Percentiles rank a stretch among this genome's conserved stretches.
Conservation (phyloP, 2,888 invertebrate genomes). For the Odontocerum albicorne region DNA sequence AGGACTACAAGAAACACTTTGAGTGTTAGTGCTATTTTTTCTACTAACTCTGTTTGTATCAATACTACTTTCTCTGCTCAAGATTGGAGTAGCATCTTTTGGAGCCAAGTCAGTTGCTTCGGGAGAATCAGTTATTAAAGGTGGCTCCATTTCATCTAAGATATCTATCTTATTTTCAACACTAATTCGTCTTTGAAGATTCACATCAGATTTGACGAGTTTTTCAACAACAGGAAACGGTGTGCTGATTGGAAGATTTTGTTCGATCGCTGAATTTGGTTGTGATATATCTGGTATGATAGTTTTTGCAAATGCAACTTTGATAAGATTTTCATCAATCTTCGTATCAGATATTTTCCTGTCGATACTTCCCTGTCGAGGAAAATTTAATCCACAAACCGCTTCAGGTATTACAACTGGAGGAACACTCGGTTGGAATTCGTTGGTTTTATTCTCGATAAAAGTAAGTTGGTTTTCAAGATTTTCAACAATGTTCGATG, state of each 20-base stretch:
- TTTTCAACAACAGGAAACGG: conserved; percentile 1
- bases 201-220: conserved; percentile 6
- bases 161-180: conserved; percentile 57
- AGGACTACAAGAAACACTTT: conserved; percentile 1
- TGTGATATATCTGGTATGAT: conserved; percentile 24
- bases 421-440: conserved; percentile 39
- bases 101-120: conserved; percentile 35
- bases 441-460: conserved; percentile 44
- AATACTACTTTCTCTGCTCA: conserved; percentile 27
- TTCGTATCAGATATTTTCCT: conserved; percentile 32
- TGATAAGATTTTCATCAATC: conserved; percentile 32
- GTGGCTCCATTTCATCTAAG: conserved; percentile 55
- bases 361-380: conserved; percentile 25
- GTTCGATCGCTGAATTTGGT: not conserved
- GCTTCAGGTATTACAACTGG: conserved; percentile 23
- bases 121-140: conserved; percentile 52
- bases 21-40: conserved; percentile 23
- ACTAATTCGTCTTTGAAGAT: conserved; percentile 45
- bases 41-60: conserved; percentile 15
- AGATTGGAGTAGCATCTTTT: conserved; percentile 12
- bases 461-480: conserved; percentile 45
- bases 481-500: conserved; percentile 46
- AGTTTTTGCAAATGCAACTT: conserved; percentile 32
- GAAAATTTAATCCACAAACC: conserved; percentile 13
- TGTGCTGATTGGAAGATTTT: not conserved